Evolutionary conservation across 2,888 invertebrate genomes (phyloP), one percentile per base, ranked within the genome.

Genomic region (Sminthurinus aureus): DNA sequence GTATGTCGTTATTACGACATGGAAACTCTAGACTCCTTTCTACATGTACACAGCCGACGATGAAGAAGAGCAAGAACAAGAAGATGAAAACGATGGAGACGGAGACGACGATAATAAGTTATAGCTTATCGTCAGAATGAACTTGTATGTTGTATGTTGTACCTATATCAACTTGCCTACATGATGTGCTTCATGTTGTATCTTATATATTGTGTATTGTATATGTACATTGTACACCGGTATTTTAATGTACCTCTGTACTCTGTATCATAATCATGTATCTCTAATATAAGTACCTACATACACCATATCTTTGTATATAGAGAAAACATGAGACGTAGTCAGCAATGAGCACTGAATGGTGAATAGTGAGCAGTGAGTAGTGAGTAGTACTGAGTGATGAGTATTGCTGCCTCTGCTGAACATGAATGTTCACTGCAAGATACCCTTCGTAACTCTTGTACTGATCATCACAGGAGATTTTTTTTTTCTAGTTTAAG

Each of bases 401-500:
- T 71, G 24, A 24, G 71, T 38, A 22, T 22, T 71, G 71, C 71
- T 24, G 22, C 71, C 22, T 71, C 69, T 22, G 69, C 3, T 12
- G 11, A 20, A 20, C 69, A 18, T 26, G 15, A 13, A 71, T 38
- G 1, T 38, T 38, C 38, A 38, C 20, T 24, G 71, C 12, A 18
- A 67, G 67, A 26, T n/a, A 71, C 58, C 18, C 58, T 58, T 15
- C 58, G 71, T 71, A 69, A 71, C 52, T 82, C 67, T 50, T 74
- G 77, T 22, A 24, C 64, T 78, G 78, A 78, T 78, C 78, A 66
- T 78, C 66, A 78, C 26, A 66, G 66, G 66, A 75, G 66, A 66
- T 84, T 81, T 84, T 84, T 81, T 84, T 84, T 80, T 80, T 52
- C 82, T 84, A 81, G 84, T 82, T 83, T 83, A 82, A 84, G 82